Base-by-base conservation (phyloP, 2,113 vertebrate genomes). In the Muntiacus muntjak region DNA sequence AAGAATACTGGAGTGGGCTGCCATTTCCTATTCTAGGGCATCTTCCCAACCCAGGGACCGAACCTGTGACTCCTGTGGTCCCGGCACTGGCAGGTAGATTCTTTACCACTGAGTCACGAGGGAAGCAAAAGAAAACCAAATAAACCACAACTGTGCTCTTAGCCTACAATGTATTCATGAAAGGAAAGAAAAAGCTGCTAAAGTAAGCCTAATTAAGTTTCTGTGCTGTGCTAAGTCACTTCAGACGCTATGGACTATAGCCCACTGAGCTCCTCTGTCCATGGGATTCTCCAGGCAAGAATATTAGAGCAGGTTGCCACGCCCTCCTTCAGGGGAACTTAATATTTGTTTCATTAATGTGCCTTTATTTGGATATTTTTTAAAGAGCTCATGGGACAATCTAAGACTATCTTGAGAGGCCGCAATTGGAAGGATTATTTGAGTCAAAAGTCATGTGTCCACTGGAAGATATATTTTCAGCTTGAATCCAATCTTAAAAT, bases 301-400 rank as follows among this genome's bases (percentile, higher is more conserved):
- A 74, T 43, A 74, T 74, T 74, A 25, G 71, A 74, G 71, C 23
- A 43, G 23, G 23, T 14, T 76, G 36, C 40, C 40, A 26, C 43
- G 40, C 23, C 12, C 71, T 76, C 5, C n/a, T 14, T 40, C 40
- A 76, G 71, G 71, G 36, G 23, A 76, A 43, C 40, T 76, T 76
- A 78, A 30, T 81, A 78, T 92, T 95, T 95, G 26, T 90, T 89
- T 94, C 50, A 33, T 89, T 74, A 95, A n/a, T 94, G 30, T 54
- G 2, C 9, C n/a, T 60, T 93, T 82, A 84, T n/a, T 17, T 52
- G 45, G 14, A 50, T 94, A 47, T 17, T 74, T 90, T 95, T 81
- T n/a, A 71, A 64, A 79, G 23, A 78, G 47, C 5, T 11, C 13
- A 4, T 81, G 50, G 26, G 87, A 87, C 15, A 87, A 62, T 64